Evolutionary conservation across 1,140 invertebrate genomes (phyloP), one percentile per base, ranked within the genome.

Genomic region (Drosophila athabasca): DNA sequence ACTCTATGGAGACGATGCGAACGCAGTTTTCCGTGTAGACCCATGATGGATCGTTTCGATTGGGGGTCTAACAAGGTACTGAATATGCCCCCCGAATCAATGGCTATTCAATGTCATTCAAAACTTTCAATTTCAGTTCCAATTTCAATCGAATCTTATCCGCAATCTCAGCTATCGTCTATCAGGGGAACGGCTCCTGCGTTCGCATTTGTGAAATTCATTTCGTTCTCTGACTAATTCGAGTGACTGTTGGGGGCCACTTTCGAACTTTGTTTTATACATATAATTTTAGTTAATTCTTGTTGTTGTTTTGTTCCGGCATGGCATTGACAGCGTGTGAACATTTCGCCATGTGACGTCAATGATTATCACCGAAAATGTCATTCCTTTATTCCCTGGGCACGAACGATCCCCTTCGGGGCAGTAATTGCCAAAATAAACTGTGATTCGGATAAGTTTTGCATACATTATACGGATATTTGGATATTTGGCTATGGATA

Each of bases 71-170:
- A 8, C 0, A 29, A 7, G 19, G n/a, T 52, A 74, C 70, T 74
- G 35, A 74, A 17, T 19, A 19, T 19, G 1, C 24, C 24, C 35
- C 35, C 19, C 35, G 15, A 35, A 9, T 3, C 22, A 35, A 19
- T 26, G 49, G 19, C 41, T 61, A 19, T 52, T 53, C 31, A 29
- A 29, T 57, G 41, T 22, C 52, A 46, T 11, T 29, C 15, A 8
- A 13, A 44, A 39, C 17, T 19, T 19, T 19, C 17, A 19, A 19
- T 19, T 19, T 19, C 17, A 26, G 3, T 39, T 66, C 52, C 29
- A 57, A 69, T 55, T 68, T 49, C 31, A 68, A 43, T 48, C 46
- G 41, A 71, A 71, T 71, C 68, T 71, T 52, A 71, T 71, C 67
- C 13, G 0, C 6, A 31, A 71, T 71, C 67, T 31, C 41, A 11